Evolutionary conservation across 1,140 invertebrate species (phyloP).

Genomic region (Amyelois transitella): DNA sequence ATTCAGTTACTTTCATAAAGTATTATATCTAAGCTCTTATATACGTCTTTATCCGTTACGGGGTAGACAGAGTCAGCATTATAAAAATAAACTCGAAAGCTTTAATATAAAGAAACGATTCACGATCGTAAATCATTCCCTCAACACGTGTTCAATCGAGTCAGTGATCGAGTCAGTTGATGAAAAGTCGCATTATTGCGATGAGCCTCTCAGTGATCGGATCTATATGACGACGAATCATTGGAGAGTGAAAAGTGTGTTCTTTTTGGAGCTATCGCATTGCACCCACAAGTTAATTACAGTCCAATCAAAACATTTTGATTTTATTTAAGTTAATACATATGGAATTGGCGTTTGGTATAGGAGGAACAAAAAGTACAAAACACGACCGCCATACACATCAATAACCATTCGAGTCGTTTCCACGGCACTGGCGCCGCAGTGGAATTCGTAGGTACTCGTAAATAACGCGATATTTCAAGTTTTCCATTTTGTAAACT

Average conservation of each 20-base stretch:
- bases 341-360: too few relatives aligned
- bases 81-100: not conserved
- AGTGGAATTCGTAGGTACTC: not conserved
- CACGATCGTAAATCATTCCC: too few relatives aligned
- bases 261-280: not conserved
- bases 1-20: too few relatives aligned
- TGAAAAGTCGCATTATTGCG: not conserved
- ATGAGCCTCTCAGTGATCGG: not conserved
- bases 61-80: too few relatives aligned
- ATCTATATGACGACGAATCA: conserved; percentile 1
- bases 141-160: not conserved
- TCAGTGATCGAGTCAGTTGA: not conserved
- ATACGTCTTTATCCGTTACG: too few relatives aligned
- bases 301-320: not conserved
- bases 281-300: not conserved
- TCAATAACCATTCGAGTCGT: too few relatives aligned
- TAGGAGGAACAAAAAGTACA: not conserved
- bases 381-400: not conserved
- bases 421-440: not conserved
- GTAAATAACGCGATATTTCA: too few relatives aligned
- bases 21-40: too few relatives aligned
- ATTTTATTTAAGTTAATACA: not conserved
- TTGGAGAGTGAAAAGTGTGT: conserved; percentile 1
- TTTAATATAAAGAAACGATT: not conserved
- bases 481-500: too few relatives aligned